These are phyloP conservation scores for Meghimatium bilineatum DNA, from an alignment of 2,888 invertebrate genomes.

Conservation along the genomic window DNA sequence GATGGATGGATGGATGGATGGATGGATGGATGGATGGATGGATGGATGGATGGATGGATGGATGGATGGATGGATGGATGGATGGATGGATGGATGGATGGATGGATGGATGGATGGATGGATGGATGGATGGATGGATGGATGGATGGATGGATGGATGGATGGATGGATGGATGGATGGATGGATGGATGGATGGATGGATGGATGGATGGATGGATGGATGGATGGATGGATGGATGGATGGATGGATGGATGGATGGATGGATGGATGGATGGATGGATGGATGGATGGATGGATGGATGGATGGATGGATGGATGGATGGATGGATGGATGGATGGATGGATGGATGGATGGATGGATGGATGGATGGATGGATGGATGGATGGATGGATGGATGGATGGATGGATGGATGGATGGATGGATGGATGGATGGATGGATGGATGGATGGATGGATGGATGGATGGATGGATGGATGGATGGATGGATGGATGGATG, in stretches of 20 bases:
- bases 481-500: neutral
- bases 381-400: neutral
- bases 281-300: neutral
- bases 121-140: neutral
- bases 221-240: neutral
- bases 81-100: neutral
- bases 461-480: neutral
- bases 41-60: neutral
- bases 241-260: neutral
- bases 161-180: neutral
- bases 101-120: neutral
- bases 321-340: neutral
- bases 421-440: conserved; percentile 10
- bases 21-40: neutral
- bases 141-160: neutral
- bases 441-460: conserved; percentile 11
- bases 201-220: neutral
- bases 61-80: neutral
- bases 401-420: neutral
- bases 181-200: neutral
- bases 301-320: neutral
- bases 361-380: neutral
- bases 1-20: neutral
- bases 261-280: neutral
- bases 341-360: neutral